These are phyloP conservation scores for Collichthys lucidus DNA, from an alignment of 2,113 vertebrate genomes.

Conservation along the genomic window DNA sequence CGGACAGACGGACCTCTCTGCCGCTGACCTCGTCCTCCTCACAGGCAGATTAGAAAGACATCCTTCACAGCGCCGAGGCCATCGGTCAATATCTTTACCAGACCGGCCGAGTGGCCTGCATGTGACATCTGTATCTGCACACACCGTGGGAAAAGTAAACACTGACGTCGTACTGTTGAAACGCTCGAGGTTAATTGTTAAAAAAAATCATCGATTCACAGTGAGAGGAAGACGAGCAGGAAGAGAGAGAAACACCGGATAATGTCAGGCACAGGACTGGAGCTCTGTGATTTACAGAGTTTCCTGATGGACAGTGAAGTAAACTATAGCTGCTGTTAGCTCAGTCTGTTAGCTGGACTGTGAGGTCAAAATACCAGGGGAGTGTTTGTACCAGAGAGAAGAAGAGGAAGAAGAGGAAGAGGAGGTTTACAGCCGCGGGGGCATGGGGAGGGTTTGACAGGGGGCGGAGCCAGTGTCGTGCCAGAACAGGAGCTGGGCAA, in stretches of 20 bases:
- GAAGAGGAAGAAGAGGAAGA: no score
- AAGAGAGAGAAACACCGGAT: not conserved
- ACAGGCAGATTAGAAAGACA: conserved; percentile 33
- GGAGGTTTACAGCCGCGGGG: no score
- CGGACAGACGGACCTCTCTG: conserved; percentile 13
- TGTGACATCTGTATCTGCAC: not conserved
- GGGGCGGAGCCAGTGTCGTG: no score
- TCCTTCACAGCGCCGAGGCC: not conserved
- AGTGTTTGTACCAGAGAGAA: no score
- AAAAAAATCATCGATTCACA: conserved; percentile 2
- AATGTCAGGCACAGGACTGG: not conserved
- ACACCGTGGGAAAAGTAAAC: conserved; percentile 55
- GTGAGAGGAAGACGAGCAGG: not conserved
- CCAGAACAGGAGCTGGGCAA: no score
- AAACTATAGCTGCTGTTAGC: no score
- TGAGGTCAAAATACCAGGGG: no score
- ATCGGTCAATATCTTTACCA: not conserved
- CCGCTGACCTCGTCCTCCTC: conserved; percentile 36
- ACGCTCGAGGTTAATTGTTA: conserved; percentile 26
- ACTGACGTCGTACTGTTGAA: conserved; percentile 8
- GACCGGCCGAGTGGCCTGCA: not conserved
- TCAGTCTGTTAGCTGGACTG: no score
- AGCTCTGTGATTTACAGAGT: no score
- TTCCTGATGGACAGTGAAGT: no score
- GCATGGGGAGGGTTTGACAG: no score